phyloP scores from a whole-genome alignment of 2,113 vertebrate genomes.

The Corythaixoides concolor region DNA sequence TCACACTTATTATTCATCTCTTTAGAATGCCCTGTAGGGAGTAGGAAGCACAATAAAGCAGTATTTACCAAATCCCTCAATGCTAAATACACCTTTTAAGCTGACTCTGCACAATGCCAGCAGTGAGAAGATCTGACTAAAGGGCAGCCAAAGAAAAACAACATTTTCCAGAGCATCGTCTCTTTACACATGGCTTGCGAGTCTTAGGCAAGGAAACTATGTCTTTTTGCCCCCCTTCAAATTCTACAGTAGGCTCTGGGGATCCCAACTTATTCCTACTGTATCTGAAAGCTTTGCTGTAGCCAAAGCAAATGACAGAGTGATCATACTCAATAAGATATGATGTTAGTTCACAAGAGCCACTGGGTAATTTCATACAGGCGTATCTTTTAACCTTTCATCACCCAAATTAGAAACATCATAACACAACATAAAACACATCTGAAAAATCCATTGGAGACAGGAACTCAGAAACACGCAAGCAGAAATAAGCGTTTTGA shows the following conservation, averaged over 20 bases:
- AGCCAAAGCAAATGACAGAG: conserved; percentile 59
- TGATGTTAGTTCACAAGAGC: conserved; percentile 3
- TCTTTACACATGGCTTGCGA: conserved; percentile 30
- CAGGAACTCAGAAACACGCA: not conserved
- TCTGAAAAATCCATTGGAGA: conserved; percentile 13
- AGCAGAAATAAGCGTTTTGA: conserved; percentile 1
- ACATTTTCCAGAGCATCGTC: conserved; percentile 55
- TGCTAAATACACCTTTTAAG: conserved; percentile 69
- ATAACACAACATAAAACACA: conserved; percentile 46
- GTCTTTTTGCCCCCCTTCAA: not conserved
- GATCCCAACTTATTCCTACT: not conserved
- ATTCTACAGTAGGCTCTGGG: conserved; percentile 24
- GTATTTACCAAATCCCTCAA: conserved; percentile 59
- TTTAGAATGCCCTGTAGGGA: conserved; percentile 71
- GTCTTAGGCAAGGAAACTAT: conserved; percentile 38
- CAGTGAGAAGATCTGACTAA: conserved; percentile 57
- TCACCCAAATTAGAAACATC: conserved; percentile 61
- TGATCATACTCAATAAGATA: conserved; percentile 44
- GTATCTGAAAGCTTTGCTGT: conserved; percentile 48
- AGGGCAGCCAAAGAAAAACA: conserved; percentile 66
- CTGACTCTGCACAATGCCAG: conserved; percentile 49
- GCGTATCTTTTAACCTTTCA: conserved; percentile 54
- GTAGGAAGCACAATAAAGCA: conserved; percentile 37
- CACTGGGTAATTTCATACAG: conserved; percentile 41
- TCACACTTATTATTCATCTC: conserved; percentile 74